Conservation (phyloP, 1,140 invertebrate species). For the Leucophenga varia region DNA sequence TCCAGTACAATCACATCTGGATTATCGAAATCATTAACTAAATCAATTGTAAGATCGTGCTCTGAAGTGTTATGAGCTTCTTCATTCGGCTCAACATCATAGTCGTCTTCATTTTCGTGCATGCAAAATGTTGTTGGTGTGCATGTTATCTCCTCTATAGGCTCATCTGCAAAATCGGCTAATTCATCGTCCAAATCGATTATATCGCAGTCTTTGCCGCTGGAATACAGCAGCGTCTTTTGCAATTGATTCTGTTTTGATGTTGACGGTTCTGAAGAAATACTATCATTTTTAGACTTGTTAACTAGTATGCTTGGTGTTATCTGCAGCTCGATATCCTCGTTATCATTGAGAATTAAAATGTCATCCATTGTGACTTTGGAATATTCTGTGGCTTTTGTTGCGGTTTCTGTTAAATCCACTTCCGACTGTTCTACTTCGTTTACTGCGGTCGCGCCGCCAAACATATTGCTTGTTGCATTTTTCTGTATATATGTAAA, state of each 20-base stretch:
- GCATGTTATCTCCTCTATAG: constrained; percentile 4
- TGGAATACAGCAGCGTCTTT: constrained; percentile 21
- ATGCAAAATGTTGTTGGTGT: too few relatives aligned
- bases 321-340: constrained; percentile 35
- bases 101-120: background rate
- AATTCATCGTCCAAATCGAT: constrained; percentile 30
- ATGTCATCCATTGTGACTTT: constrained; percentile 12
- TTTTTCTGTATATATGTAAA: constrained; percentile 56
- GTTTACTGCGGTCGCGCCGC: constrained; percentile 18
- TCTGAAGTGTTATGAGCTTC: constrained; percentile 12
- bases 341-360: background rate
- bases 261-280: constrained; percentile 2
- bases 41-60: constrained; percentile 25
- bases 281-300: constrained; percentile 13
- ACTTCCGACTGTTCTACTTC: constrained; percentile 11
- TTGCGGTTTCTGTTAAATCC: constrained; percentile 3
- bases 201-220: too few relatives aligned
- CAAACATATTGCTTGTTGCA: constrained; percentile 48
- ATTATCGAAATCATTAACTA: constrained; percentile 27
- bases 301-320: constrained; percentile 47
- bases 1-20: constrained; percentile 45
- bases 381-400: background rate
- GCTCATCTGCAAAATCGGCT: constrained; percentile 21
- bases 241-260: constrained; percentile 26
- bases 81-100: background rate